Percentiles rank a stretch among this genome's conserved stretches.
Conservation (phyloP, 2,797 vertebrate species). For the Neosilurus mollespiculum region DNA sequence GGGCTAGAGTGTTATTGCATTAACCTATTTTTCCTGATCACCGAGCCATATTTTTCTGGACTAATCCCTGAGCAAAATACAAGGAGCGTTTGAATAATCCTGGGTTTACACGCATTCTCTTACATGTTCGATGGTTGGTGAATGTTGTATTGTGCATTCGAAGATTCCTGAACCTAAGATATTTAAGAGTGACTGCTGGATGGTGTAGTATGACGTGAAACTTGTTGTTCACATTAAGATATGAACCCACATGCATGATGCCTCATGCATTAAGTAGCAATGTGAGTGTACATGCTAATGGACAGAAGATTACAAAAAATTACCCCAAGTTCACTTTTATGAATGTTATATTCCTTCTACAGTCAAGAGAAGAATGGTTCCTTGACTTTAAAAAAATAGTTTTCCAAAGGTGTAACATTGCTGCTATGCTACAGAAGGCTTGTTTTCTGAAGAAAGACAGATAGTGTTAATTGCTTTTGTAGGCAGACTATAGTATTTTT, state of each 20-base stretch:
- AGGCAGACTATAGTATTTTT: neutral
- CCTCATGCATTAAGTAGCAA: neutral
- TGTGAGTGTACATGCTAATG: neutral
- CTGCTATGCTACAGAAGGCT: neutral
- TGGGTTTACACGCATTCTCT: neutral
- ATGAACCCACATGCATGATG: neutral
- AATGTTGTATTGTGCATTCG: neutral
- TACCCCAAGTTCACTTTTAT: neutral
- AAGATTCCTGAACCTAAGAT: neutral
- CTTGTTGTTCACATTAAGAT: neutral
- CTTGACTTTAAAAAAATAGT: neutral
- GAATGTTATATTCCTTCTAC: neutral
- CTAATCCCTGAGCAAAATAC: neutral
- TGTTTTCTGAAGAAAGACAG: neutral
- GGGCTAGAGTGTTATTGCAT: neutral
- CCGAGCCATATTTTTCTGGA: neutral
- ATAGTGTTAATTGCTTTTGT: neutral
- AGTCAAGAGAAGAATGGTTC: neutral
- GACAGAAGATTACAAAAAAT: neutral
- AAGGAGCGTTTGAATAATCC: slow-evolving; percentile 12
- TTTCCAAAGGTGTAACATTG: neutral
- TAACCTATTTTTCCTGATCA: slow-evolving; percentile 13
- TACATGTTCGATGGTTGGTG: neutral
- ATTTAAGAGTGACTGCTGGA: neutral
- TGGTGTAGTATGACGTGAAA: neutral